phyloP scores from a whole-genome alignment of 2,888 invertebrate species.

The Diplolepis rosae region DNA sequence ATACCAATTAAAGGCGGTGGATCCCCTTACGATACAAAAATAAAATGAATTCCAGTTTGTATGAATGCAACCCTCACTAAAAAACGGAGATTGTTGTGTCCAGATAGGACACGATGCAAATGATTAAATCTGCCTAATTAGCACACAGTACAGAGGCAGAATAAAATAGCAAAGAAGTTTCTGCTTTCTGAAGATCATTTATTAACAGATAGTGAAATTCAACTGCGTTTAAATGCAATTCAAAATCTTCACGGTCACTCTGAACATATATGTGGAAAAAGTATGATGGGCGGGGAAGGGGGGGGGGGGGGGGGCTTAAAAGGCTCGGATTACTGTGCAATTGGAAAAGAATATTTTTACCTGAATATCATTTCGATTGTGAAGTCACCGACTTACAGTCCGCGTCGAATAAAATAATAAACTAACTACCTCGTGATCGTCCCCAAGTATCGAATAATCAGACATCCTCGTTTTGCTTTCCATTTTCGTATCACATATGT shows the following conservation, averaged over 20 bases:
- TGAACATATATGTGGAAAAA: not conserved
- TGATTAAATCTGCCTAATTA: slow-evolving; percentile 21
- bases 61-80: too few relatives aligned
- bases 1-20: too few relatives aligned
- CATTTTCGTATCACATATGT: not conserved
- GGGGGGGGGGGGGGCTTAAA: not conserved
- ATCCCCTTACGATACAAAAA: too few relatives aligned
- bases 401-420: slow-evolving; percentile 28
- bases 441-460: slow-evolving; percentile 26
- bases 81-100: not conserved
- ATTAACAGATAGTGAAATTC: slow-evolving; percentile 48
- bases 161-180: slow-evolving; percentile 1
- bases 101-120: not conserved
- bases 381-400: slow-evolving; percentile 7
- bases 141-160: not conserved
- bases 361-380: slow-evolving; percentile 24
- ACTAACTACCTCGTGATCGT: slow-evolving; percentile 24
- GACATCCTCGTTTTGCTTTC: slow-evolving; percentile 24
- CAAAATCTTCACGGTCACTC: slow-evolving; percentile 22
- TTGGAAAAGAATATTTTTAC: slow-evolving; percentile 21
- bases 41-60: too few relatives aligned
- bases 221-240: slow-evolving; percentile 51
- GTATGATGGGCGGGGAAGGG: not conserved
- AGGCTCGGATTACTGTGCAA: slow-evolving; percentile 26
- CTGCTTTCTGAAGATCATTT: not conserved